A percentile compares a stretch with the other conserved stretches of the same genome.
Conservation (phyloP, 92 coral and sea anemone species). For the Phenganax marumi region DNA sequence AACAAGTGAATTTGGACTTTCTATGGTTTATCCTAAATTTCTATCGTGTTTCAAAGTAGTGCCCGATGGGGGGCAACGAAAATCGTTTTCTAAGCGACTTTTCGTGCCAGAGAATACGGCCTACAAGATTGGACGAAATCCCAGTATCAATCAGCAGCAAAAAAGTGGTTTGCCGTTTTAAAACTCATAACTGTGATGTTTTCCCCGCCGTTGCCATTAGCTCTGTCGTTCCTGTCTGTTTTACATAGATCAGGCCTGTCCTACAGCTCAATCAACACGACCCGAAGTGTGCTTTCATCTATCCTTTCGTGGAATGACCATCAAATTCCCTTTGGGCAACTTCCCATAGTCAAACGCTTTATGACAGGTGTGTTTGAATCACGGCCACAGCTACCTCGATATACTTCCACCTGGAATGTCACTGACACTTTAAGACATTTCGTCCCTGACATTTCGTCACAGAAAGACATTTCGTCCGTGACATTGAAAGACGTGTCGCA, state of each 20-base stretch:
- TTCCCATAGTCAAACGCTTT: too few relatives aligned
- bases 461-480: slow-evolving; percentile 20
- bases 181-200: slow-evolving; percentile 17
- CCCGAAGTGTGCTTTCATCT: slow-evolving; percentile 49
- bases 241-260: slow-evolving; percentile 29
- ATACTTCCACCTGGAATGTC: slow-evolving; percentile 44
- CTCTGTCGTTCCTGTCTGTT: slow-evolving; percentile 38
- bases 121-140: slow-evolving; percentile 34
- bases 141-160: slow-evolving; percentile 5
- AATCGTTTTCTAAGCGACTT: too few relatives aligned
- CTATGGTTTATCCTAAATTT: too few relatives aligned
- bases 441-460: slow-evolving; percentile 29
- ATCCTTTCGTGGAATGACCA: too few relatives aligned
- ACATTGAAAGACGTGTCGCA: slow-evolving; percentile 41
- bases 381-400: slow-evolving; percentile 44
- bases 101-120: too few relatives aligned
- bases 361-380: slow-evolving; percentile 53
- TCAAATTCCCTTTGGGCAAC: too few relatives aligned
- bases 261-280: slow-evolving; percentile 47
- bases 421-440: slow-evolving; percentile 22
- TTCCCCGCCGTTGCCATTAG: slow-evolving; percentile 23
- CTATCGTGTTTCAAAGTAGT: too few relatives aligned
- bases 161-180: too few relatives aligned
- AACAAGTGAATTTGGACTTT: too few relatives aligned
- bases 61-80: too few relatives aligned